Conservation (phyloP, 2,888 invertebrate species). For the Gnatocerus cornutus region DNA sequence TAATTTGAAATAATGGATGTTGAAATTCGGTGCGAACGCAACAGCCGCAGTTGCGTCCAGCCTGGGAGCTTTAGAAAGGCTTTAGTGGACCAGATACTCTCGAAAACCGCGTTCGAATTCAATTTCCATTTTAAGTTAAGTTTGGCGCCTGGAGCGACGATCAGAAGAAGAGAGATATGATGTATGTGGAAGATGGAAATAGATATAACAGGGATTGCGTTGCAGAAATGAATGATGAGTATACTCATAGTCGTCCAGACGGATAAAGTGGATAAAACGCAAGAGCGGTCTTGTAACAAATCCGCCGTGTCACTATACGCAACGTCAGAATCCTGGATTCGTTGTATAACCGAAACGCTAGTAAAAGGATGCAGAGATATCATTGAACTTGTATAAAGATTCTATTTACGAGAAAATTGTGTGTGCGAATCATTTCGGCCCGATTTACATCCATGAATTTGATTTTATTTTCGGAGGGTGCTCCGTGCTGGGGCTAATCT, state of each 20-base stretch:
- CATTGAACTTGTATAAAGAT: constrained; percentile 60
- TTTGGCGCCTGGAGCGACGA: constrained; percentile 57
- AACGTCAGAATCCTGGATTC: constrained; percentile 55
- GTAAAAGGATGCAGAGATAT: constrained; percentile 59
- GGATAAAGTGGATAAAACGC: constrained; percentile 38
- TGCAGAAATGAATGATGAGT: constrained; percentile 66
- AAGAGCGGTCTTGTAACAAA: constrained; percentile 9
- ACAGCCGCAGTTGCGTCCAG: constrained; percentile 16
- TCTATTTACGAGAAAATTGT: constrained; percentile 54
- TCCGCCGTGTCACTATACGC: constrained; percentile 53
- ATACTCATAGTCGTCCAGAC: constrained; percentile 56
- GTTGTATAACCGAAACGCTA: constrained; percentile 55
- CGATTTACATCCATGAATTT: constrained; percentile 27
- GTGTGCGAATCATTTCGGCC: constrained; percentile 41
- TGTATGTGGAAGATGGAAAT: constrained; percentile 55
- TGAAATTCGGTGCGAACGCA: constrained; percentile 23
- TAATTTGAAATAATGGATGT: constrained; percentile 13
- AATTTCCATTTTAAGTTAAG: constrained; percentile 69
- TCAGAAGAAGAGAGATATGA: constrained; percentile 48
- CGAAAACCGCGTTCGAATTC: constrained; percentile 60
- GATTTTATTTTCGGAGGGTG: constrained; percentile 17
- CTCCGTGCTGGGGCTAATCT: constrained; percentile 14
- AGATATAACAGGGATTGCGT: constrained; percentile 63
- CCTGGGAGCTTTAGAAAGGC: constrained; percentile 51
- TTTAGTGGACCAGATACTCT: constrained; percentile 51